Conservation (phyloP, 2,888 invertebrate species). For the Andrena minutula region DNA sequence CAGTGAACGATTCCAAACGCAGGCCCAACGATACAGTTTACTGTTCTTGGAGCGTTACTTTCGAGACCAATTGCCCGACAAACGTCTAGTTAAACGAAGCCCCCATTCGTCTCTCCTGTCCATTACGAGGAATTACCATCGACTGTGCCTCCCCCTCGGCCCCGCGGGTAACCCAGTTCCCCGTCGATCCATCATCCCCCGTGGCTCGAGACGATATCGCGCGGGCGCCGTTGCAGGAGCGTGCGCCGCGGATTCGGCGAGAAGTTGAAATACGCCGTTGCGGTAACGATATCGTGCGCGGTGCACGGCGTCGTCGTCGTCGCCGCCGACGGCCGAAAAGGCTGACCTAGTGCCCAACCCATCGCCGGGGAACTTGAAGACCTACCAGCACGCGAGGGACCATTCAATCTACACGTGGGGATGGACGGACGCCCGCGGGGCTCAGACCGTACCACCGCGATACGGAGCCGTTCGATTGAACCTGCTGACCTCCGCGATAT, state of each 20-base stretch:
- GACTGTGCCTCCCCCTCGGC: background rate
- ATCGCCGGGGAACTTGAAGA: constrained; percentile 65
- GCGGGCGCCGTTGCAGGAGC: background rate
- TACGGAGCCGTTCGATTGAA: constrained; percentile 36
- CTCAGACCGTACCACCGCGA: constrained; percentile 54
- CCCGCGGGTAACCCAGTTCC: constrained; percentile 50
- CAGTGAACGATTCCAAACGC: no score
- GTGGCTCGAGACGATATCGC: background rate
- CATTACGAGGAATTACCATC: constrained; percentile 2
- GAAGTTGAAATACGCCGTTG: constrained; percentile 61
- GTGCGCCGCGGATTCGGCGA: constrained; percentile 50
- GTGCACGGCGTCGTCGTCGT: constrained; percentile 29
- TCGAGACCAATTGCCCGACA: background rate
- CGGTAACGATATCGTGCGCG: constrained; percentile 56
- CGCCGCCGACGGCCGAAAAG: constrained; percentile 35
- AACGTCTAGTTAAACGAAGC: background rate
- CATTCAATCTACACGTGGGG: constrained; percentile 69
- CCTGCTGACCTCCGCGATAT: constrained; percentile 38
- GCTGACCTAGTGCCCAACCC: constrained; percentile 76
- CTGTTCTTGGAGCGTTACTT: no score
- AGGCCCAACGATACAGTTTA: no score
- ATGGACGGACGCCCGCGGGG: constrained; percentile 55
- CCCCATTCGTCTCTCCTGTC: background rate
- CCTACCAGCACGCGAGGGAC: constrained; percentile 72
- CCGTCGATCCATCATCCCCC: constrained; percentile 45